These are phyloP conservation scores for Zaprionus kolodkinae DNA, from an alignment of 1,140 invertebrate species.

Conservation along the genomic window DNA sequence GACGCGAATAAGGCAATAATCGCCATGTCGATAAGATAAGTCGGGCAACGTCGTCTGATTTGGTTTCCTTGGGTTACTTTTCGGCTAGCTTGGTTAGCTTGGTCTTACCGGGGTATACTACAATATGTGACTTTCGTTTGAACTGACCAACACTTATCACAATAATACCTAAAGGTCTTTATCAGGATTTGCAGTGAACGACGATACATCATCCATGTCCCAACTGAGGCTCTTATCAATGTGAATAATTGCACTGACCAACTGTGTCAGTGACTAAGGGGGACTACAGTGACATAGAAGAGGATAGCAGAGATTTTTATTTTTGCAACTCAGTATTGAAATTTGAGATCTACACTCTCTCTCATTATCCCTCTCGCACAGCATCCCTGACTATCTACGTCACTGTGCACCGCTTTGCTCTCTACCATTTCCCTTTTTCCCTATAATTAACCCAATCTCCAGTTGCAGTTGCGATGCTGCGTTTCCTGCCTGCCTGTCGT, in stretches of 20 bases:
- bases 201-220: slow-evolving; percentile 37
- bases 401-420: neutral
- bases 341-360: neutral
- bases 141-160: slow-evolving; percentile 38
- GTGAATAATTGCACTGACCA: neutral
- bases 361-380: neutral
- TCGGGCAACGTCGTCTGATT: neutral
- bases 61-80: slow-evolving; percentile 10
- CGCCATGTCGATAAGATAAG: slow-evolving; percentile 40
- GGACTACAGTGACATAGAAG: neutral
- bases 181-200: slow-evolving; percentile 1
- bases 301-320: neutral
- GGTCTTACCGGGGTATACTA: too few relatives aligned
- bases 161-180: slow-evolving; percentile 15
- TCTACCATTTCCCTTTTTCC: slow-evolving; percentile 4
- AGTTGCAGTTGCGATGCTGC: neutral
- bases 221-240: neutral
- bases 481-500: neutral
- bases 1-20: slow-evolving; percentile 48
- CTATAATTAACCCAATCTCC: slow-evolving; percentile 5
- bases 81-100: slow-evolving; percentile 2
- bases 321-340: neutral
- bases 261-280: too few relatives aligned
- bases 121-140: neutral
- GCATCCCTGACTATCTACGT: neutral